Evolutionary conservation across 2,888 invertebrate species (phyloP).

Genomic region (Clostera curtula): DNA sequence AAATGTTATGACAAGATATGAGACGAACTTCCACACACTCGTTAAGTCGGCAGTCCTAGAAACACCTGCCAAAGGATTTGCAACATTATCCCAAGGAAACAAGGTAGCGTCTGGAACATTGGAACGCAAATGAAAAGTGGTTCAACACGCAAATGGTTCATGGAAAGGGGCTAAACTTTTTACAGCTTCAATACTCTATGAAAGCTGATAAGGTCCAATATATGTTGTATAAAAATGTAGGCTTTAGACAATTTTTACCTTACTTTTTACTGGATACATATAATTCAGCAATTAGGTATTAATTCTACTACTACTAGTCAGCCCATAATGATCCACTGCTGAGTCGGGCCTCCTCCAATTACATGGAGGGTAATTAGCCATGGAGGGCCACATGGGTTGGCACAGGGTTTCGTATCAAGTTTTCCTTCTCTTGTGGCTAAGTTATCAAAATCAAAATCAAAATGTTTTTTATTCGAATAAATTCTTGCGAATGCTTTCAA

Average conservation of each 20-base stretch:
- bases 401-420: too few relatives aligned
- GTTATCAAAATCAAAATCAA: too few relatives aligned
- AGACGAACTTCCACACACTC: constrained; percentile 42
- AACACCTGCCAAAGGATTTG: constrained; percentile 11
- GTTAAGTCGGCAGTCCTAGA: constrained; percentile 15
- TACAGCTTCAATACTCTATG: constrained; percentile 58
- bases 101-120: constrained; percentile 11
- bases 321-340: too few relatives aligned
- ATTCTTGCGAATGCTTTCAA: too few relatives aligned
- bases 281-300: too few relatives aligned
- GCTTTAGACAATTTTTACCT: constrained; percentile 35
- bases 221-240: constrained; percentile 41
- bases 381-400: too few relatives aligned
- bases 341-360: too few relatives aligned
- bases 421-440: too few relatives aligned
- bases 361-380: too few relatives aligned
- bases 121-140: constrained; percentile 20
- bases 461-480: too few relatives aligned
- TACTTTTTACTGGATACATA: not conserved
- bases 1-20: constrained; percentile 65
- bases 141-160: constrained; percentile 45
- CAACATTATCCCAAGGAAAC: constrained; percentile 13
- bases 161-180: constrained; percentile 58
- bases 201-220: constrained; percentile 59
- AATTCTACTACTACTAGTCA: too few relatives aligned